Conservation (phyloP, 2,797 vertebrate genomes). For the Corythornis leucogaster region DNA sequence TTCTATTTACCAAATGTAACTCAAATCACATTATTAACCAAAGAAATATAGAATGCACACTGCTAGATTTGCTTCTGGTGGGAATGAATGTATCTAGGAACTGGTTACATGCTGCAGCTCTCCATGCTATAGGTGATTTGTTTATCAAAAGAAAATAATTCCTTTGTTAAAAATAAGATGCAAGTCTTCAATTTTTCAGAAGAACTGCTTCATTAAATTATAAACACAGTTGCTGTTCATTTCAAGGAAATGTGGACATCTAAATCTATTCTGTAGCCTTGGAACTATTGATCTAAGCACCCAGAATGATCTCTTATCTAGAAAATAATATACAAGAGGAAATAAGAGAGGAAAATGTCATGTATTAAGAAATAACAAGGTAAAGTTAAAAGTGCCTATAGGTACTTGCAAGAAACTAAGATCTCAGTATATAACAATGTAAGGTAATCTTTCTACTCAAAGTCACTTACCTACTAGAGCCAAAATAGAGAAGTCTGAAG, state of each 20-base stretch:
- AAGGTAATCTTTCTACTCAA: not conserved
- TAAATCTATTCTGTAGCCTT: not conserved
- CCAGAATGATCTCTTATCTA: not conserved
- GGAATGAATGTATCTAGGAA: not conserved
- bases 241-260: not conserved
- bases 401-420: not conserved
- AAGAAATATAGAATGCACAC: not conserved
- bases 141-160: not conserved
- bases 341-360: not conserved
- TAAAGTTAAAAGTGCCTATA: not conserved
- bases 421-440: not conserved
- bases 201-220: not conserved
- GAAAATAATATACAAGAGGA: not conserved
- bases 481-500: not conserved
- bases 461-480: not conserved
- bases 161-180: not conserved
- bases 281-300: not conserved
- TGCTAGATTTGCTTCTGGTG: not conserved
- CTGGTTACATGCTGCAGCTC: not conserved
- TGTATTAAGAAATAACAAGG: not conserved
- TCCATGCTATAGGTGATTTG: not conserved
- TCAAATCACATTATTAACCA: constrained; percentile 21
- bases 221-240: not conserved
- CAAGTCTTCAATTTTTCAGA: not conserved
- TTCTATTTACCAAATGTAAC: constrained; percentile 48